phyloP scores from a whole-genome alignment of 2,888 invertebrate species.

The Apodemia zela region DNA sequence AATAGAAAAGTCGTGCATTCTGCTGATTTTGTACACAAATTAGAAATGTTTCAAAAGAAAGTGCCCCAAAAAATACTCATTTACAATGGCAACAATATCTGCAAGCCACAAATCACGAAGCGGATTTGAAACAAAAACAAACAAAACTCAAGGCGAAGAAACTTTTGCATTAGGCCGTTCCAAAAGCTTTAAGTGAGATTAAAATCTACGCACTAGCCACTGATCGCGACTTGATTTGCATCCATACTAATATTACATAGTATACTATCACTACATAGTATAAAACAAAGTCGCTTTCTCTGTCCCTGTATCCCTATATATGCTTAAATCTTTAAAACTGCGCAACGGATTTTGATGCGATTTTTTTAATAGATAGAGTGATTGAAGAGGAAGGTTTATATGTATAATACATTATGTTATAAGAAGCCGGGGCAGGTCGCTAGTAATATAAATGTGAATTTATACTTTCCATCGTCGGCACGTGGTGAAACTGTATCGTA shows the following conservation, averaged over 20 bases:
- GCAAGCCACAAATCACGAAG: conserved; percentile 15
- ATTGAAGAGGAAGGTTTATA: too few species aligned
- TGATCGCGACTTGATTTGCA: not conserved
- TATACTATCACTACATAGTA: too few species aligned
- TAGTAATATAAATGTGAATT: too few species aligned
- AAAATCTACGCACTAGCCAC: not conserved
- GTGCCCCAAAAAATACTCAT: conserved; percentile 1
- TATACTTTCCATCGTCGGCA: too few species aligned
- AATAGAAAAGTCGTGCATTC: not conserved
- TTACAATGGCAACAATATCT: conserved; percentile 7
- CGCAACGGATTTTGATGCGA: too few species aligned
- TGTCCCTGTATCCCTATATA: too few species aligned
- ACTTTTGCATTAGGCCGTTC: conserved; percentile 4
- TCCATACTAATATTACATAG: not conserved
- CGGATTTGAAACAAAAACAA: conserved; percentile 6
- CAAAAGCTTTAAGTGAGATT: not conserved
- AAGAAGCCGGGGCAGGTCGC: too few species aligned
- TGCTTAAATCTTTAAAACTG: too few species aligned
- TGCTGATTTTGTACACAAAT: not conserved
- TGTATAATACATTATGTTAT: too few species aligned
- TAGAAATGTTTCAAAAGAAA: not conserved
- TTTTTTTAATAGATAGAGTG: too few species aligned
- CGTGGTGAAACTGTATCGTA: too few species aligned
- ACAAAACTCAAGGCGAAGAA: conserved; percentile 3
- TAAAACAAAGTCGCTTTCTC: too few species aligned